These are phyloP conservation scores for Augochlora pura DNA, from an alignment of 1,140 invertebrate species.

Conservation along the genomic window DNA sequence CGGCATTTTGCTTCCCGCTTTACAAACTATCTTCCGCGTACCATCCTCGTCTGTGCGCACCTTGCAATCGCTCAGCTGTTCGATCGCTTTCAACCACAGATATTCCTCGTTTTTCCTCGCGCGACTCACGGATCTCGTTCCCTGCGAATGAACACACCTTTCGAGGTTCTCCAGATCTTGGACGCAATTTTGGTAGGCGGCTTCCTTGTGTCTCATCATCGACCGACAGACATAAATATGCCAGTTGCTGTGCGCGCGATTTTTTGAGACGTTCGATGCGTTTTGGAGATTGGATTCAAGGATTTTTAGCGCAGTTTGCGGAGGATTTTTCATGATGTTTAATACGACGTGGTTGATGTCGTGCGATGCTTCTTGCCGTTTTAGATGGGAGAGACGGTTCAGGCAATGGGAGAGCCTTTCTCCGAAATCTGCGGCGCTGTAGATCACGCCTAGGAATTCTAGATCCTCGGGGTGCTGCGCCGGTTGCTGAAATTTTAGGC, in stretches of 20 bases:
- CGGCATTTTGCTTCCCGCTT: background rate
- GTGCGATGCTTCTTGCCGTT: background rate
- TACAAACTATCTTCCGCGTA: conserved; percentile 10
- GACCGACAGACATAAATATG: conserved; percentile 49
- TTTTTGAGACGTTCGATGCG: background rate
- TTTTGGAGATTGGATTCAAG: background rate
- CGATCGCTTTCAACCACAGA: conserved; percentile 43
- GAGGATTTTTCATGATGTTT: conserved; percentile 33
- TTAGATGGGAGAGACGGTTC: background rate
- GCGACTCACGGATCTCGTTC: background rate
- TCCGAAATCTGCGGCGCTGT: conserved; percentile 19
- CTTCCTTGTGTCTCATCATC: background rate
- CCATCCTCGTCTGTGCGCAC: background rate
- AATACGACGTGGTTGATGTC: conserved; percentile 17
- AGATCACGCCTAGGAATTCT: conserved; percentile 34
- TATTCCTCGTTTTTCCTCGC: background rate
- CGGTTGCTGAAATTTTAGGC: conserved; percentile 6
- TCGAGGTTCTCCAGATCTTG: background rate
- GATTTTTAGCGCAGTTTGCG: background rate
- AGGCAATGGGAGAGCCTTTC: conserved; percentile 39
- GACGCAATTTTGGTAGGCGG: conserved; percentile 40
- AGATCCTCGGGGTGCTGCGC: background rate
- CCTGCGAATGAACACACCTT: too few species aligned
- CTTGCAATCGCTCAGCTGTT: conserved; percentile 50
- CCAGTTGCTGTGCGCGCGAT: conserved; percentile 13